Base-by-base conservation (phyloP, 1,140 invertebrate genomes). In the Leptinotarsa defecta region DNA sequence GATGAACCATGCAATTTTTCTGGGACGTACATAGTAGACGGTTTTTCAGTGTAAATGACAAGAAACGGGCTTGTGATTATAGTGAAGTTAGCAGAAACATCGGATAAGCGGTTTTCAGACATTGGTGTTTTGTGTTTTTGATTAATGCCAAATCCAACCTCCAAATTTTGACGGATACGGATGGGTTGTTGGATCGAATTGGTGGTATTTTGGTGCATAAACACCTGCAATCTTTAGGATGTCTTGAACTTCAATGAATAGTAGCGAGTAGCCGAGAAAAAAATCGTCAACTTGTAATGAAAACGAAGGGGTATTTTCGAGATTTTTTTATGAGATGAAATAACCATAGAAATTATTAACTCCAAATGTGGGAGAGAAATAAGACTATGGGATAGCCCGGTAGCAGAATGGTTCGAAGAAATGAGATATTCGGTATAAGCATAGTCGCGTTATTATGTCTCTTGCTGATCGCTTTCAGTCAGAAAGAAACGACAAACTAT, bases 401-500 rank as follows among this genome's bases (percentile, higher is more conserved):
- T 27, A 43, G 17, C 20, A 70, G 64, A 70, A 78, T 78, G 77
- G 74, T 75, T 22, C 77, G 77, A 17, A 77, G 62, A 74, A 80
- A 78, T 63, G 78, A 76, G 69, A 62, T 80, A 20, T 78, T 69
- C 71, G 74, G 78, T 43, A 74, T 78, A 57, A 48, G 65, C 13
- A 52, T 76, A 67, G 71, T 80, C 17, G 76, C 74, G 19, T 17
- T 76, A 67, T 52, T 78, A 70, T 80, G 78, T 43, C 72, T 80
- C 24, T 74, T 80, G 49, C 63, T 80, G 20, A 80, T 80, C 57
- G 78, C 69, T 65, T 81, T 81, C 48, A 73, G 70, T 68, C 77
- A 80, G 63, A 80, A 76, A 76, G 75, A 78, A 22, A 48, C 19
- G 11, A 43, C 73, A 19, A 52, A 70, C n/a, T 71, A 74, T 67